Base-by-base conservation (phyloP, 2,888 invertebrate species). In the Sarcophaga caerulescens region DNA sequence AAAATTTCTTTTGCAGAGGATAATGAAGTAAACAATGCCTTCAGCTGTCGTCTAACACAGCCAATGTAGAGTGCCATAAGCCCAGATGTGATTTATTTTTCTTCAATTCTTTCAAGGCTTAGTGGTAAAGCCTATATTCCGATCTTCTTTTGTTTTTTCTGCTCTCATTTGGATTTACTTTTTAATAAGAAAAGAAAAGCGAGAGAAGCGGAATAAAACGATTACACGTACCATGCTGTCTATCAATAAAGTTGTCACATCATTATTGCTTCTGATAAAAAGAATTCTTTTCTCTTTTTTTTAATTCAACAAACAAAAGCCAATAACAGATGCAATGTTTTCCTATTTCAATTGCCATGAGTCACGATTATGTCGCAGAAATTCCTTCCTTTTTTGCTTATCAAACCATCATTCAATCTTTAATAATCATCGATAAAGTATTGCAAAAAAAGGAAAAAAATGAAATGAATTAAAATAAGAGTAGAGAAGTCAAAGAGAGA, bases 341-440 rank as follows among this genome's bases (percentile, higher is more conserved):
- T 35, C 35, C 45, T 52, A 52, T 78, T 73, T 69, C 78, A 78
- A 74, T 78, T 84, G 84, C 44, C 79, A 84, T 79, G 79, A 84
- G 84, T 84, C 79, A 84, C 79, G 84, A 84, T 84, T 84, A 74
- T 79, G 78, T 84, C 84, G 60, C 59, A 70, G 25, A 84, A 84
- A 75, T 79, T 84, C 74, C 69, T 84, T 75, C 65, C 74, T 35
- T 2, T 10, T 35, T 35, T 35, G 8, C 3, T 35, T 69, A 79
- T 84, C 79, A 52, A 79, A 52, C 25, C 57, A 82, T 76, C 57
- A 65, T 69, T 70, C 81, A 76, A 70, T 78, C 73, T 63, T 57
- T 68, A 78, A 63, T 81, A 69, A 73, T 70, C 75, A 80, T 65
- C 19, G 47, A n/a, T 45, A 65, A 65, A 11, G 35, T 35, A 65